Evolutionary conservation across 2,888 invertebrate genomes (phyloP).

Genomic region (Caradrina kadenii): DNA sequence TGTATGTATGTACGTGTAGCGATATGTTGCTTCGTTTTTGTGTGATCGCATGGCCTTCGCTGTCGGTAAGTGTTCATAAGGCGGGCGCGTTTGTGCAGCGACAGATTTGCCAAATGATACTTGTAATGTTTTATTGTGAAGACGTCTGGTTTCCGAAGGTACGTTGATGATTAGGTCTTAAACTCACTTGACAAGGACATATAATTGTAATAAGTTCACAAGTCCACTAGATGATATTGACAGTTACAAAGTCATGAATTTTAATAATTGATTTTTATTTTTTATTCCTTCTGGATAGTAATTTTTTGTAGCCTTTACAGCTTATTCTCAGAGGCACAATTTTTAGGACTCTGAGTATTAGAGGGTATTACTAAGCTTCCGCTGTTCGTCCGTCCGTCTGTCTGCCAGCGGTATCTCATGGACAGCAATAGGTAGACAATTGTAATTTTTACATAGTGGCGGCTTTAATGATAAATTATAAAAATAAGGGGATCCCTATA

Average conservation of each 20-base stretch:
- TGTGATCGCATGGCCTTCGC: conserved; percentile 53
- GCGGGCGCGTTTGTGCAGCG: conserved; percentile 49
- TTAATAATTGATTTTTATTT: conserved; percentile 1
- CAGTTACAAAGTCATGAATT: neutral
- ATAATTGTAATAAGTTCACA: conserved; percentile 13
- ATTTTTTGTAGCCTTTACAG: too few relatives aligned
- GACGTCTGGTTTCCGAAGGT: neutral
- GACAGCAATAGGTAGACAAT: too few relatives aligned
- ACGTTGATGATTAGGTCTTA: conserved; percentile 9
- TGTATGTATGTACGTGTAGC: conserved; percentile 47
- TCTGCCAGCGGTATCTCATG: too few relatives aligned
- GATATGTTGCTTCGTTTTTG: conserved; percentile 59
- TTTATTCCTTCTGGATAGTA: too few relatives aligned
- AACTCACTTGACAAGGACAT: conserved; percentile 1
- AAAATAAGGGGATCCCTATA: too few relatives aligned
- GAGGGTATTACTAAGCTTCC: too few relatives aligned
- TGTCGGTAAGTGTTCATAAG: conserved; percentile 48
- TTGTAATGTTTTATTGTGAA: conserved; percentile 3
- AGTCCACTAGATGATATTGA: neutral
- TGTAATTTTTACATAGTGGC: too few relatives aligned
- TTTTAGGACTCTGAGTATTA: too few relatives aligned
- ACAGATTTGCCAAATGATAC: conserved; percentile 33
- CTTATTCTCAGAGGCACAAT: too few relatives aligned
- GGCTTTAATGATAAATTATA: too few relatives aligned
- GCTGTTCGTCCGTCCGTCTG: too few relatives aligned